Evolutionary conservation across 2,113 vertebrate species (phyloP).

Genomic region (Cyanoramphus novaezelandiae): DNA sequence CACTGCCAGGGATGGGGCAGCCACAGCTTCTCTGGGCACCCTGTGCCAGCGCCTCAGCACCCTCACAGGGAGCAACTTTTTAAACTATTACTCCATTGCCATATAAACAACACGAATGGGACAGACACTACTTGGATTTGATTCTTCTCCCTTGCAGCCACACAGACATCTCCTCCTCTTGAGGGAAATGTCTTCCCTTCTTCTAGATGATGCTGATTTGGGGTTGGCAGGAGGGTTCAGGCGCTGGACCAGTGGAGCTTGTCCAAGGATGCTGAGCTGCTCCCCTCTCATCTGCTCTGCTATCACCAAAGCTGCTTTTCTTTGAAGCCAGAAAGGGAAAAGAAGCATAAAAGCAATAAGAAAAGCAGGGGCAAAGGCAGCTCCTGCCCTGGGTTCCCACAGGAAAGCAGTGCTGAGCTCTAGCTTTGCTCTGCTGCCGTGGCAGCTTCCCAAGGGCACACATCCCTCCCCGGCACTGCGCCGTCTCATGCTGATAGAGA

Average conservation of each 20-base stretch:
- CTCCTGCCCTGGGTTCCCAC: not conserved
- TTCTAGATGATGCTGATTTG: not conserved
- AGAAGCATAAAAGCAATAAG: not conserved
- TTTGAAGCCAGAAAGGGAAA: not conserved
- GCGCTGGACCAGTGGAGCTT: not conserved
- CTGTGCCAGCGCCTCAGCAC: not conserved
- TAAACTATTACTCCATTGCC: not conserved
- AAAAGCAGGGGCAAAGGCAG: not conserved
- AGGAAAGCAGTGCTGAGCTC: not conserved
- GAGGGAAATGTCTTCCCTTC: not conserved
- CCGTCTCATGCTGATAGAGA: fast-evolving
- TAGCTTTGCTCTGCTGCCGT: not conserved
- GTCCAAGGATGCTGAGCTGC: not conserved
- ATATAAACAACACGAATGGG: fast-evolving
- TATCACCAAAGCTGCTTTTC: not conserved
- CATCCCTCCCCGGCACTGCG: not conserved
- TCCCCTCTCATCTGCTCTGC: not conserved
- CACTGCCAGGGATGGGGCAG: not conserved
- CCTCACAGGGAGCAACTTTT: not conserved
- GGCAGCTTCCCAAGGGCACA: not conserved
- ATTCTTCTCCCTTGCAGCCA: not conserved
- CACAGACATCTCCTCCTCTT: not conserved
- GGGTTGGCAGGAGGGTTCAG: fast-evolving
- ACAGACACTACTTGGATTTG: not conserved
- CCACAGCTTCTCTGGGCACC: not conserved